Base-by-base conservation (phyloP, 2,888 invertebrate genomes). In the Cosmorhoe ocellata region DNA sequence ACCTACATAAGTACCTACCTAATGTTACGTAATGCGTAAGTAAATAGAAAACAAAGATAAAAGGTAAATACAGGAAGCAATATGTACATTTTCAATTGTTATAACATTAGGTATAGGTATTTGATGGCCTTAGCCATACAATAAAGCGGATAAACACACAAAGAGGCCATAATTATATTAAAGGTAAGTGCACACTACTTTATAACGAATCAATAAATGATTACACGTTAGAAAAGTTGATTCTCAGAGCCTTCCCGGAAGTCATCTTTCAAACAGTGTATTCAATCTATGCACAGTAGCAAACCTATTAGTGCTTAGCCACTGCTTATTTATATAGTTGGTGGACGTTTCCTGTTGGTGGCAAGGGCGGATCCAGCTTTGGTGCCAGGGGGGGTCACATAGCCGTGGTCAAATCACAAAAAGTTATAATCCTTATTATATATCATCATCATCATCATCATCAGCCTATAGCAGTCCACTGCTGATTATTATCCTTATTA, bases 281-380 rank as follows among this genome's bases (percentile, higher is more conserved):
- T 50, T 46, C 53, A 54, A 51, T 59, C 43, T 51, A 51, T 57
- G 50, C 41, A 32, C 32, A 41, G 32, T 41, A 51, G 56, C 50
- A 48, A 34, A 40, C 22, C 47, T 61, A 51, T 53, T 56, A 53
- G 33, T 44, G 38, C 24, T 33, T 41, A 42, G 18, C 40, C 28
- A 51, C 4, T 14, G 12, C 3, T 14, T 51, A 51, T 53, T 52
- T 55, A 56, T n/a, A n/a, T 51, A 36, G 34, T 18, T 34, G 41
- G 28, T 27, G 26, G 49, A 51, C 51, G 43, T 58, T 61, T 63
- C 61, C 61, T 58, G 59, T 39, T 44, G 36, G 38, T n/a, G n/a
- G n/a, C n/a, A n/a, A n/a, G n/a, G n/a, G n/a, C n/a, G n/a, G n/a
- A n/a, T n/a, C n/a, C n/a, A n/a, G n/a, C n/a, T n/a, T n/a, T n/a